A percentile compares a stretch with the other conserved stretches of the same genome.
phyloP scores from a whole-genome alignment of 2,113 vertebrate genomes.

The Ginglymostoma cirratum region DNA sequence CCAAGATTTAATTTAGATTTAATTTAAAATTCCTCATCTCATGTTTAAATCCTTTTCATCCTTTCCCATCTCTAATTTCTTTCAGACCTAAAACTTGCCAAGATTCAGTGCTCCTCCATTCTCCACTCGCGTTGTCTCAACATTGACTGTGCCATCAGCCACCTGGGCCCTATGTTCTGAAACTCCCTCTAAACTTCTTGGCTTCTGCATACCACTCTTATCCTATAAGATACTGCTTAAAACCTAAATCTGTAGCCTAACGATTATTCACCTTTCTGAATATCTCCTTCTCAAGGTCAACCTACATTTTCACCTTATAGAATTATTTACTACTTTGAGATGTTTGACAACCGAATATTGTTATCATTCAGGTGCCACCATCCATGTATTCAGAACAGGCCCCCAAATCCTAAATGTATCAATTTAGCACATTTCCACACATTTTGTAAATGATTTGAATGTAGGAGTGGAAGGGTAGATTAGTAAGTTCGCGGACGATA shows the following conservation, averaged over 20 bases:
- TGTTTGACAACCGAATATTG: not conserved
- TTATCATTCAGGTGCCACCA: not conserved
- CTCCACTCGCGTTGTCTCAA: not conserved
- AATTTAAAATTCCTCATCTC: not conserved
- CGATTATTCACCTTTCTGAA: not conserved
- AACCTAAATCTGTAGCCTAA: not conserved
- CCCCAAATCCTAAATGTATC: not conserved
- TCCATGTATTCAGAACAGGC: not conserved
- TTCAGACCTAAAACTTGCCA: not conserved
- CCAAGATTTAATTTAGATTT: not conserved
- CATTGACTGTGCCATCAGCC: not conserved
- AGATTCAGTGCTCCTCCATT: not conserved
- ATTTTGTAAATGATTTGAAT: not conserved
- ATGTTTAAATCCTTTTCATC: not conserved
- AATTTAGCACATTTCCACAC: not conserved
- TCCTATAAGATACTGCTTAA: not conserved
- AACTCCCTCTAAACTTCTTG: not conserved
- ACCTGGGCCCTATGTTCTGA: not conserved
- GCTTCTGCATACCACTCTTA: not conserved
- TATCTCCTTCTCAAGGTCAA: not conserved
- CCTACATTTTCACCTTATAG: not conserved
- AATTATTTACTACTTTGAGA: not conserved
- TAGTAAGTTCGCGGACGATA: too few species aligned
- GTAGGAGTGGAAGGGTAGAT: too few species aligned
- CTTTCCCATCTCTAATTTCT: not conserved